Percentiles rank a stretch among this genome's conserved stretches.
Conservation (phyloP, 1,140 invertebrate species). For the Drosophila santomea region DNA sequence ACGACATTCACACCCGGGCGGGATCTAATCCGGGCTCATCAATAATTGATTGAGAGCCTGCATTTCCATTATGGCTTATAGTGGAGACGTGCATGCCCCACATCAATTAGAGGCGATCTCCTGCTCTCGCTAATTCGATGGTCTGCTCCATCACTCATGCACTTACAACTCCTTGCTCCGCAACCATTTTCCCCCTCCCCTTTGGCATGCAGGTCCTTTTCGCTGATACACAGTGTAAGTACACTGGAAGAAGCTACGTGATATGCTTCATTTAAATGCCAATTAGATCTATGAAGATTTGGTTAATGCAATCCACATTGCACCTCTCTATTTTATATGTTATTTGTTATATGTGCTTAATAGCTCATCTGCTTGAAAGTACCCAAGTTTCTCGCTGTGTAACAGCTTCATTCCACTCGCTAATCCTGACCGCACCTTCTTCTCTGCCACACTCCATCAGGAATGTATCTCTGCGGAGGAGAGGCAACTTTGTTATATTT, state of each 20-base stretch:
- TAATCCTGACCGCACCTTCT: slow-evolving; percentile 38
- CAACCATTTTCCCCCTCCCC: neutral
- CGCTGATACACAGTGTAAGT: slow-evolving; percentile 3
- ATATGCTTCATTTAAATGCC: no score
- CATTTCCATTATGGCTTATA: slow-evolving; percentile 40
- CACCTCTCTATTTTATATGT: no score
- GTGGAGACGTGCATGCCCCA: slow-evolving; percentile 19
- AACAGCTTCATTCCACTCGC: slow-evolving; percentile 46
- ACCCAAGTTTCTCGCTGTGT: neutral
- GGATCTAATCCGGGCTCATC: slow-evolving; percentile 45
- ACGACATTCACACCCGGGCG: slow-evolving; percentile 35
- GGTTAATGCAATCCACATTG: neutral
- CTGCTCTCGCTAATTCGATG: slow-evolving; percentile 44
- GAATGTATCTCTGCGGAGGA: slow-evolving; percentile 25
- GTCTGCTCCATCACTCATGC: slow-evolving; percentile 45
- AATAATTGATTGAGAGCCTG: slow-evolving; percentile 52
- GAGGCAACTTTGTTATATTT: slow-evolving; percentile 66
- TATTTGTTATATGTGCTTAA: no score
- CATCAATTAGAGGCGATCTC: slow-evolving; percentile 44
- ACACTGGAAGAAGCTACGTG: neutral
- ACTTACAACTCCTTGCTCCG: slow-evolving; percentile 17
- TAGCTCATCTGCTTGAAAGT: no score
- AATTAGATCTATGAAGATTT: no score
- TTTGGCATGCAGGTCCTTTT: neutral
- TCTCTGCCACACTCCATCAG: slow-evolving; percentile 32